Base-by-base conservation (phyloP, 2,888 invertebrate genomes). In the Cyrtodaria siliqua region DNA sequence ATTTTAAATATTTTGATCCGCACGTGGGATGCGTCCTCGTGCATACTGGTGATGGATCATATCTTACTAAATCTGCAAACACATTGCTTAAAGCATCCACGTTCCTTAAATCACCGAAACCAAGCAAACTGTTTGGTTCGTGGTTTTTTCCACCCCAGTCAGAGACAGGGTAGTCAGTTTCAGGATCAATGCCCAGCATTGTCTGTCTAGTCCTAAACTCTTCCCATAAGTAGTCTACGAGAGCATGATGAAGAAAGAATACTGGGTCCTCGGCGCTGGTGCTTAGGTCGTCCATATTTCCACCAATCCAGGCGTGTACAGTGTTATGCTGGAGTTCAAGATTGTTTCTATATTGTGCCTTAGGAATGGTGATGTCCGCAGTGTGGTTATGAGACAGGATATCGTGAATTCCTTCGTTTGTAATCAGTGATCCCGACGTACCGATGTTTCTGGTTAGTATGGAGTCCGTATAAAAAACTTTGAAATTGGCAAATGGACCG, bases 181-280 rank as follows among this genome's bases (percentile, higher is more conserved):
- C 81, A 2, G 81, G 78, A 47, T 81, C 55, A 29, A 81, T 78
- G 2, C 69, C 72, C 8, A 71, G 12, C 60, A 55, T 33, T 53
- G 68, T 75, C 44, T 83, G 83, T 20, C 66, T 71, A 23, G 78
- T 73, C 23, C 82, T 57, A 50, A 83, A 85, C 42, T 83, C 77
- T 29, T 76, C 76, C 83, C 83, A 83, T 40, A 85, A 23, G 50
- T 79, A 80, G 53, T 85, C 85, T 9, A 82, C 64, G 60, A 79
- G 82, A 1, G 82, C 72, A 72, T 83, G 83, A 55, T 82, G 79
- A 23, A 85, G 59, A 59, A 71, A 83, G 63, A 83, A 85, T 9
- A 82, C 70, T 0, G 85, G 85, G 38, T 85, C 85, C 29, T 80
- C 72, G 0, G 80, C 78, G 24, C 83, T 77, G 0, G 76, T 82